Evolutionary conservation across 2,113 vertebrate species (phyloP).

Genomic region (Austrofundulus limnaeus): DNA sequence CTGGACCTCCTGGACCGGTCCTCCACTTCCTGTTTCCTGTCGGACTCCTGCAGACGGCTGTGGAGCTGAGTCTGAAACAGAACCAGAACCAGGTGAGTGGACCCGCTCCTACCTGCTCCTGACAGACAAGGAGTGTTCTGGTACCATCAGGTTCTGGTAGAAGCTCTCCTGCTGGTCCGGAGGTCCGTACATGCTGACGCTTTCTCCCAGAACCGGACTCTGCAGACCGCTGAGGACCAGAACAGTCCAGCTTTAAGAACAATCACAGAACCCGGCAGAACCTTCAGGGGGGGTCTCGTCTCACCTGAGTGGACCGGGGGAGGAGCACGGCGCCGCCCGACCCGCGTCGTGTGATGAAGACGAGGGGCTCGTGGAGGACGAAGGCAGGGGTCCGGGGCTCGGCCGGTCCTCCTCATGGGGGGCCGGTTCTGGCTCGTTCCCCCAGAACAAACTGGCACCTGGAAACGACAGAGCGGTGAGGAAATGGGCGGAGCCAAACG

Average conservation of each 20-base stretch:
- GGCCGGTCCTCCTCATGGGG: conserved; percentile 8
- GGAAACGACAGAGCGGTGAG: not conserved
- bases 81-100: not conserved
- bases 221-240: conserved; percentile 31
- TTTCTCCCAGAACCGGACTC: conserved; percentile 76
- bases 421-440: conserved; percentile 48
- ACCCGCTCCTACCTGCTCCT: not conserved
- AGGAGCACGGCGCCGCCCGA: conserved; percentile 6
- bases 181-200: conserved; percentile 67
- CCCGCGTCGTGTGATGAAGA: conserved; percentile 55
- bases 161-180: conserved; percentile 55
- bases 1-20: conserved; percentile 49
- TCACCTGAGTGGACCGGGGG: conserved; percentile 36
- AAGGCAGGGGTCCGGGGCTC: not conserved
- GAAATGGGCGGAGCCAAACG: not conserved
- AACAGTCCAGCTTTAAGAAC: not conserved
- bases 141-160: conserved; percentile 66
- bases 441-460: conserved; percentile 96
- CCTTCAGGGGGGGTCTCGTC: not conserved
- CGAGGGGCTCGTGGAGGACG: conserved; percentile 8
- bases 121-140: not conserved
- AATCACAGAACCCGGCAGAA: not conserved
- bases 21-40: conserved; percentile 52
- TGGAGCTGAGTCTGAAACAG: conserved; percentile 85
- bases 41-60: conserved; percentile 80